Base-by-base conservation (phyloP, 2,113 vertebrate genomes). In the Strix aluco region DNA sequence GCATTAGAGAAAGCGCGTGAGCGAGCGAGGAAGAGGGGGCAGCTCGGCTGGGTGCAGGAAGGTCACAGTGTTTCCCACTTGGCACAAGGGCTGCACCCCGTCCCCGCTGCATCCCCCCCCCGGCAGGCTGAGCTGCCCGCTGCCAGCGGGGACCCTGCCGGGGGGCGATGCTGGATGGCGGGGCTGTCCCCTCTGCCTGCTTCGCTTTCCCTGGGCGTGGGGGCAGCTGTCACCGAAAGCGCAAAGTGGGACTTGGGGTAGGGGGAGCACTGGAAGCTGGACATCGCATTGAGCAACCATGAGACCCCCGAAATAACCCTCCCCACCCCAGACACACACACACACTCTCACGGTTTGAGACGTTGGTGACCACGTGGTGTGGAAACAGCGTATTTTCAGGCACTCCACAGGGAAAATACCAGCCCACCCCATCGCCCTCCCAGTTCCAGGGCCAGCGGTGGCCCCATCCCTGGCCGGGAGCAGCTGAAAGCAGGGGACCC, bases 1-100 rank as follows among this genome's bases (percentile, higher is more conserved):
- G 98, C 98, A 97, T 94, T 96, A 92, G 91, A 92, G 66, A 79
- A 75, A 84, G 90, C 95, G 88, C 21, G 29, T 11, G 63, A 75
- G 81, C 55, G 10, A 80, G 86, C 11, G 14, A 83, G 80, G 71
- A n/a, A 55, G 57, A 63, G 46, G 42, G 36, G 69, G 14, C 66
- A 75, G 86, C 88, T 92, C 20, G 2, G 71, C 26, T 4, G 40
- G 88, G 71, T 36, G 83, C 77, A 88, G n/a, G 3, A n/a, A 90
- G 72, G 86, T 97, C 96, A 95, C 90, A 88, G 97, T 93, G 95
- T 89, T 93, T 29, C 62, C 94, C 57, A 81, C 88, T 92, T 67
- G 47, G 75, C 95, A 96, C 62, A 5, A 71, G 49, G 90, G 91
- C 88, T 66, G 16, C 40, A 1, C 42, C 89, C 51, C 4, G 3